These are phyloP conservation scores for Halocynthia roretzi DNA, from an alignment of 23 tunicate genomes.

Conservation along the genomic window DNA sequence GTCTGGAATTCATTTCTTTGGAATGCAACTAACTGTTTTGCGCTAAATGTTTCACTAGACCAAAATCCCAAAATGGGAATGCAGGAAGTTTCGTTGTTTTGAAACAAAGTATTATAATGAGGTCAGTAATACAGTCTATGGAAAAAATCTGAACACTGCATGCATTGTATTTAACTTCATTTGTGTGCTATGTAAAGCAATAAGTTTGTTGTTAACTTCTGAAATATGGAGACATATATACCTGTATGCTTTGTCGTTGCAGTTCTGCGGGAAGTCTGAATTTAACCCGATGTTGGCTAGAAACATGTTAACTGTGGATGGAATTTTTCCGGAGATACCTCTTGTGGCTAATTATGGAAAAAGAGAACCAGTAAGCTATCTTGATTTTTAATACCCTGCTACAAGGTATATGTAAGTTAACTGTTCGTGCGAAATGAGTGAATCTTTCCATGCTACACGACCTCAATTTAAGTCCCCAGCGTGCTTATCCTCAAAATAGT, in stretches of 20 bases:
- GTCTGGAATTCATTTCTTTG: no score
- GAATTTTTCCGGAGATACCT: slow-evolving; percentile 21
- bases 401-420: neutral
- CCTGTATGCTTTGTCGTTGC: neutral
- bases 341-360: slow-evolving; percentile 21
- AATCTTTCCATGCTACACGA: no score
- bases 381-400: neutral
- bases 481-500: no score
- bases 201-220: no score
- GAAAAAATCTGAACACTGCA: neutral
- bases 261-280: slow-evolving; percentile 14
- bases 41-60: no score
- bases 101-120: slow-evolving; percentile 14
- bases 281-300: neutral
- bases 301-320: neutral
- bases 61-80: neutral
- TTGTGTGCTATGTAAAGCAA: no score
- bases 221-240: no score
- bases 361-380: neutral
- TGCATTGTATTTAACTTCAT: neutral
- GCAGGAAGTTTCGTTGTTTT: neutral
- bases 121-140: slow-evolving; percentile 1
- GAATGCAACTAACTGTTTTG: no score
- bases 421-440: no score
- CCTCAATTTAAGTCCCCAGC: no score